Evolutionary conservation across 2,113 vertebrate genomes (phyloP), one percentile per base, ranked within the genome.

Genomic region (Scalopus aquaticus): DNA sequence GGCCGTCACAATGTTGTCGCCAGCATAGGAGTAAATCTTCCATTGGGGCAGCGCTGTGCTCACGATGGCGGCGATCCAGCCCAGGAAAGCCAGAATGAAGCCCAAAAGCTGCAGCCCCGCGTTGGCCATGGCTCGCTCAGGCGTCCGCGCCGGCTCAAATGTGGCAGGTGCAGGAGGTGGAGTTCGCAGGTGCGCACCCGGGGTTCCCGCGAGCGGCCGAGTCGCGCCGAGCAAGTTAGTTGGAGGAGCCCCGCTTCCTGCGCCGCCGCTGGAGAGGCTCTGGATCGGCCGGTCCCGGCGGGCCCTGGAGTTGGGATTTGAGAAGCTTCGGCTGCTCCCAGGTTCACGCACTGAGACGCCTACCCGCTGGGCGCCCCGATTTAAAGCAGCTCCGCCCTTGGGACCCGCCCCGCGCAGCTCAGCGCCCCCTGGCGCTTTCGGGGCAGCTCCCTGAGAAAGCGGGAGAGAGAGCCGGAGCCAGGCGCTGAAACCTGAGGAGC

Each of bases 41-140:
- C 99, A 99, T 95, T 99, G 98, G 54, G 99, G 99, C 98, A 99
- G 98, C 72, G 98, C 97, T 0, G 98, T 99, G 78, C 98, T 98
- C 60, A 98, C 97, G 24, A 99, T 98, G 37, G 98, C 97, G 60
- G 98, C 98, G 1, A 98, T 94, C 94, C 99, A 98, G 85, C 99
- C 99, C 44, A 98, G 60, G 88, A 98, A 98, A 12, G 99, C 98
- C 94, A 99, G 97, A 92, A 99, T 82, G 97, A 99, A 99, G 15
- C 99, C 99, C 89, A 99, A 62, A 5, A 99, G 96, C 96, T 99
- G 99, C 83, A 99, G 90, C 19, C 98, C 99, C 7, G 99, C 98
- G 89, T 98, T 98, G 96, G 99, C 99, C 99, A 99, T 99, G n/a
- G 37, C 58, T 96, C 54, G 93, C 7, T 93, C 30, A 1, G 12